Percentiles rank a stretch among this genome's conserved stretches.
phyloP scores from a whole-genome alignment of 2,888 invertebrate genomes.

The Hesperia comma region DNA sequence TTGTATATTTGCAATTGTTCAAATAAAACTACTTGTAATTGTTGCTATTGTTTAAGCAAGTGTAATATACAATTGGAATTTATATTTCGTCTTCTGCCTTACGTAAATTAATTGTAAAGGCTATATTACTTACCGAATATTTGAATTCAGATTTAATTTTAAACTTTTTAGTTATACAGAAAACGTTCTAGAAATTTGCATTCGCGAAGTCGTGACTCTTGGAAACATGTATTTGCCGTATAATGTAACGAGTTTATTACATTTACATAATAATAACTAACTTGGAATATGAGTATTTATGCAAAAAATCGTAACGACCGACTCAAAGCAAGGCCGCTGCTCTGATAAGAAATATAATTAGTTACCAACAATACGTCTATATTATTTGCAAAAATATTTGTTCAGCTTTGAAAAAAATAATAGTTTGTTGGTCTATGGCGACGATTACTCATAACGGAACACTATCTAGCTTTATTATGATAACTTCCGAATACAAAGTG shows the following conservation, averaged over 20 bases:
- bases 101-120: too few species aligned
- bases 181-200: too few species aligned
- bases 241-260: constrained; percentile 1
- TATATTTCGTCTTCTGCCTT: constrained; percentile 15
- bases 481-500: too few species aligned
- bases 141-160: too few species aligned
- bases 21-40: background rate
- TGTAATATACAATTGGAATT: background rate
- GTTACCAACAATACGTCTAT: background rate
- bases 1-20: background rate
- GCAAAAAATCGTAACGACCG: constrained; percentile 10
- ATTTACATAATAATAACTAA: constrained; percentile 16
- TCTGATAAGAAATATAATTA: background rate
- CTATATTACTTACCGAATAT: too few species aligned
- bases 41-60: background rate
- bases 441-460: too few species aligned
- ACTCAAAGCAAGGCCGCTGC: background rate
- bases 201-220: constrained; percentile 13
- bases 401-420: too few species aligned
- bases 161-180: too few species aligned
- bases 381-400: background rate
- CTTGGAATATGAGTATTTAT: constrained; percentile 1
- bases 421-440: background rate
- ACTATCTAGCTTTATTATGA: too few species aligned
- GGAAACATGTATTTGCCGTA: constrained; percentile 2